A percentile compares a stretch with the other conserved stretches of the same genome.
These are phyloP conservation scores for Pseudococcus viburni DNA, from an alignment of 2,888 invertebrate species.

Conservation along the genomic window DNA sequence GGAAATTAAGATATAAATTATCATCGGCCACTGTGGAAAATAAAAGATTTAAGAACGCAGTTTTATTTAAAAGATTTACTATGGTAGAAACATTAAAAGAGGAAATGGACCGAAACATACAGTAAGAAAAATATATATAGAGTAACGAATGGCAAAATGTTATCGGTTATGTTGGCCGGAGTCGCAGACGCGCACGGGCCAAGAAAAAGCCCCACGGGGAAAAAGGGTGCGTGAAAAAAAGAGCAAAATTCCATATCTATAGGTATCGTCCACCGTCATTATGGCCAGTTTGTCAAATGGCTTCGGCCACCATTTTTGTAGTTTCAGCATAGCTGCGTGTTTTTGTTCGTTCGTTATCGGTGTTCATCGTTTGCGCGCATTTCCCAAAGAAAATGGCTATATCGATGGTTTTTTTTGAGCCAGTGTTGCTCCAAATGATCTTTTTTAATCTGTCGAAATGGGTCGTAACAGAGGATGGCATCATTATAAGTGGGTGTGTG, in stretches of 20 bases:
- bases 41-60: slow-evolving; percentile 51
- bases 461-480: too few species aligned
- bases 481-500: too few species aligned
- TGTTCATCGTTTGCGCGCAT: neutral
- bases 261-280: slow-evolving; percentile 10
- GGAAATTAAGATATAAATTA: slow-evolving; percentile 53
- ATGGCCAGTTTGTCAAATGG: slow-evolving; percentile 16
- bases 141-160: slow-evolving; percentile 22
- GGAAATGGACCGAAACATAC: slow-evolving; percentile 52
- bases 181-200: neutral
- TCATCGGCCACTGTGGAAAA: slow-evolving; percentile 50
- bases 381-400: neutral
- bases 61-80: slow-evolving; percentile 49
- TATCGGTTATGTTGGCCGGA: neutral
- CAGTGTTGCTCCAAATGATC: too few species aligned
- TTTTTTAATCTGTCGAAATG: too few species aligned
- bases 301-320: neutral
- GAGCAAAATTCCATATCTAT: slow-evolving; percentile 12
- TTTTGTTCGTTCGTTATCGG: neutral
- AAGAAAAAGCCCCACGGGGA: neutral
- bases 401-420: too few species aligned
- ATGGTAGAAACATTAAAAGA: slow-evolving; percentile 44
- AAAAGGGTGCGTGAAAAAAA: slow-evolving; percentile 2
- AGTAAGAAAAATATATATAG: slow-evolving; percentile 13
- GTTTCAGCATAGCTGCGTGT: neutral